Base-by-base conservation (phyloP, 1,140 invertebrate genomes). In the Hormaphis cornu region DNA sequence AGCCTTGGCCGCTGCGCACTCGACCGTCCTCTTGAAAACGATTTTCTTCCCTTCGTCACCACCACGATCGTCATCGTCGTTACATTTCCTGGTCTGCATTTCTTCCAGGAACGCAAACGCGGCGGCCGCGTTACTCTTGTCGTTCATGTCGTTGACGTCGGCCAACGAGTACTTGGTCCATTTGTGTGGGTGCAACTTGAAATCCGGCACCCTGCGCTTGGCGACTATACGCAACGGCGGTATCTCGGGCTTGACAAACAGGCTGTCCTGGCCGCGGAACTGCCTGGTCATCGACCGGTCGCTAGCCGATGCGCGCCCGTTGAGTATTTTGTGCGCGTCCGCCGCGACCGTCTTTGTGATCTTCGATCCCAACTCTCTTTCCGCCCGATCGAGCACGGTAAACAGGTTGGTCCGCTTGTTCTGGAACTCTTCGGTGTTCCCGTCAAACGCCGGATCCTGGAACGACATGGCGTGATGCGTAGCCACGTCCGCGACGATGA, bases 61-160 rank as follows among this genome's bases (percentile, higher is more conserved):
- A 74, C 70, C 37, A 75, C 72, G 6, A 71, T 16, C 24, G 74
- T 73, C 73, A 77, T 77, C 33, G 24, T 74, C 72, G 44, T 74
- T 72, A 35, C 75, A 74, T 69, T 81, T 83, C 72, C 82, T 80
- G 50, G 82, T 79, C 74, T 85, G 84, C 59, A 89, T 76, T 77
- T 87, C 81, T 69, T 82, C 81, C 16, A 90, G 78, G 76, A 89
- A 88, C 8, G 85, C 82, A 69, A 89, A 80, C 8, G 88, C 88
- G 33, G 87, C 85, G 52, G 83, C 82, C 6, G 83, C 84, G 74
- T 91, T 91, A 42, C 83, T 85, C 66, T 80, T 81, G 24, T 90
- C 86, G 4, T 87, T 87, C 78, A 89, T 86, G 74, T 90, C 86
- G 24, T 84, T 83, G 1, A 89, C 86, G 82, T 90, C 87, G 35